Conservation (phyloP, 2,888 invertebrate genomes). For the Copidosoma aretas region DNA sequence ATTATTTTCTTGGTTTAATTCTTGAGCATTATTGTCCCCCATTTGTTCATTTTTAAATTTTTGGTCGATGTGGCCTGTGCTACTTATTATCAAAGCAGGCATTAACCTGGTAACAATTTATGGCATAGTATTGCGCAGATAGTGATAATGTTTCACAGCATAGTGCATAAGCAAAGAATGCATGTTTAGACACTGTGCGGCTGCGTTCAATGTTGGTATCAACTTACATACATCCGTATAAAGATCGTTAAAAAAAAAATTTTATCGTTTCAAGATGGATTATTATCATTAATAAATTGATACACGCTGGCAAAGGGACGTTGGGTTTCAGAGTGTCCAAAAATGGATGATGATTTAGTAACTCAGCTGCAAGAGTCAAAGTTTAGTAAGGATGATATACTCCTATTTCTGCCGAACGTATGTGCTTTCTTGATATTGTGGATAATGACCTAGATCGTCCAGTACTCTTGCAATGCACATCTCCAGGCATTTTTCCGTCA, state of each 20-base stretch:
- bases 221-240: constrained; percentile 81
- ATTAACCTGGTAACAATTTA: constrained; percentile 80
- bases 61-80: constrained; percentile 42
- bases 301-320: constrained; percentile 94
- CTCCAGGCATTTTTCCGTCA: constrained; percentile 88
- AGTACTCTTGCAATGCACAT: constrained; percentile 90
- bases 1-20: constrained; percentile 78
- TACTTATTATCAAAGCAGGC: constrained; percentile 59
- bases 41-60: constrained; percentile 45
- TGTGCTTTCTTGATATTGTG: constrained; percentile 71
- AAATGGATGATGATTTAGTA: constrained; percentile 93
- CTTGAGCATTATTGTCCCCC: constrained; percentile 59
- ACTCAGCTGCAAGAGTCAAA: constrained; percentile 84
- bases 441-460: constrained; percentile 93
- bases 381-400: constrained; percentile 88
- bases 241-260: constrained; percentile 39
- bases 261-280: background rate
- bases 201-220: constrained; percentile 93
- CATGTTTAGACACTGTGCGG: constrained; percentile 88
- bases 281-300: constrained; percentile 53
- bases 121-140: constrained; percentile 91
- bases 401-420: constrained; percentile 84
- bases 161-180: constrained; percentile 91
- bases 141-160: constrained; percentile 90
- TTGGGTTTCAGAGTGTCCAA: constrained; percentile 96